A percentile compares a stretch with the other conserved stretches of the same genome.
Evolutionary conservation across 2,797 vertebrate genomes (phyloP).

Genomic region (Podarcis siculus): DNA sequence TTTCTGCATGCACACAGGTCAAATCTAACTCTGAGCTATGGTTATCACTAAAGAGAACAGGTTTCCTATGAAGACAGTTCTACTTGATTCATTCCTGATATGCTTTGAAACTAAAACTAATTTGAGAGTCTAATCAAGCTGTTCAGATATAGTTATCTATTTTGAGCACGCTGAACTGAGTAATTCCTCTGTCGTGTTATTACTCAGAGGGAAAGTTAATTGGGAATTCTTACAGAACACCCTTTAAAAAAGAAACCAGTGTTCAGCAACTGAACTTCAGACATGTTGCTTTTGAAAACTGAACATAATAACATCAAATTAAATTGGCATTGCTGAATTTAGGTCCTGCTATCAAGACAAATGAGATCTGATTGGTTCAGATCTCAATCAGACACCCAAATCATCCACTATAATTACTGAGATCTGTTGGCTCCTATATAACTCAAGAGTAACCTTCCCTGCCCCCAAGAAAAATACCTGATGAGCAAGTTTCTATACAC

Average conservation of each 20-base stretch:
- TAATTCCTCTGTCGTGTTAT: not conserved
- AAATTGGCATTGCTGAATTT: conserved; percentile 31
- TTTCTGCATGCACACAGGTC: not conserved
- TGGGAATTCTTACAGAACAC: not conserved
- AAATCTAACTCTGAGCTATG: not conserved
- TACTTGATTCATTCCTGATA: not conserved
- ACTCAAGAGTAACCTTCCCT: conserved; percentile 58
- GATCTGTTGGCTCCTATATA: conserved; percentile 66
- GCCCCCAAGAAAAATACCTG: conserved; percentile 54
- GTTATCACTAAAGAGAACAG: not conserved
- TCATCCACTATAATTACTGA: conserved; percentile 50
- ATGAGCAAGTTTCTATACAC: conserved; percentile 21
- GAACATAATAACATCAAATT: conserved; percentile 14
- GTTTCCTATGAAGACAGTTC: not conserved
- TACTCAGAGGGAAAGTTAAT: not conserved
- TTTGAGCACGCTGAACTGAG: not conserved
- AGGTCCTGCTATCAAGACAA: conserved; percentile 53
- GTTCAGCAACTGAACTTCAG: not conserved
- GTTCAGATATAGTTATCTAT: not conserved
- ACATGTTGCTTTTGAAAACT: conserved; percentile 6
- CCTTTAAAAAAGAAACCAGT: not conserved
- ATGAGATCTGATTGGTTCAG: conserved; percentile 36
- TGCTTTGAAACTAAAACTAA: conserved; percentile 20
- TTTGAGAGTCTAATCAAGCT: not conserved
- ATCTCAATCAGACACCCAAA: conserved; percentile 38